Evolutionary conservation across 2,888 invertebrate genomes (phyloP).

Genomic region (Lysandra coridon): DNA sequence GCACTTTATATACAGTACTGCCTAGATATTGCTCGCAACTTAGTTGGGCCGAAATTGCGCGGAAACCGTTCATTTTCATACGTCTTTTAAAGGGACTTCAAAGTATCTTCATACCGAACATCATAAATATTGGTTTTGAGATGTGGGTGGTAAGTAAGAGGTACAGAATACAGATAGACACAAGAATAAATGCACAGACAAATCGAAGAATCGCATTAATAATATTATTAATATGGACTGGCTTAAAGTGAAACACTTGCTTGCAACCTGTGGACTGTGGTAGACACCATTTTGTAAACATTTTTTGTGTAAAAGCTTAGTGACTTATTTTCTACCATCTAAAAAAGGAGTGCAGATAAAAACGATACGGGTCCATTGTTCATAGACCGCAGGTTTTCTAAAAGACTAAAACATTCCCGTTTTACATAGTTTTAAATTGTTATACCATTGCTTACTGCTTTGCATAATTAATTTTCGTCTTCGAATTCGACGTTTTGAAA

Average conservation of each 20-base stretch:
- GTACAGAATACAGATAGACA: too few relatives aligned
- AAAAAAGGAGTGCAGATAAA: constrained; percentile 26
- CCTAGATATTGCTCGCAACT: neutral
- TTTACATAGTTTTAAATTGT: constrained; percentile 1
- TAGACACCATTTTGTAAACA: neutral
- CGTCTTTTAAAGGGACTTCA: too few relatives aligned
- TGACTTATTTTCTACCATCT: constrained; percentile 10
- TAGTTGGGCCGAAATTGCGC: neutral
- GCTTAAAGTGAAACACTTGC: neutral
- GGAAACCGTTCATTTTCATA: too few relatives aligned
- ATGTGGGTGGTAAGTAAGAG: neutral
- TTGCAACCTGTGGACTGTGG: neutral
- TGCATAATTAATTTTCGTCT: too few relatives aligned
- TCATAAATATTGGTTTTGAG: neutral
- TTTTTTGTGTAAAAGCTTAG: constrained; percentile 9
- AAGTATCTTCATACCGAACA: too few relatives aligned
- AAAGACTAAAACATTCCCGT: constrained; percentile 11
- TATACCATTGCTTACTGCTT: neutral
- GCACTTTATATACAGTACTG: too few relatives aligned
- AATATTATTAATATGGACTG: neutral
- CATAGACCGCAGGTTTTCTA: constrained; percentile 27
- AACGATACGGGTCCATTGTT: constrained; percentile 28
- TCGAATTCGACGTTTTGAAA: neutral
- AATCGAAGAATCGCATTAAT: neutral
- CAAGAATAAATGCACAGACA: too few relatives aligned